Evolutionary conservation across 1,140 invertebrate species (phyloP).

Genomic region (Lucilia cuprina): DNA sequence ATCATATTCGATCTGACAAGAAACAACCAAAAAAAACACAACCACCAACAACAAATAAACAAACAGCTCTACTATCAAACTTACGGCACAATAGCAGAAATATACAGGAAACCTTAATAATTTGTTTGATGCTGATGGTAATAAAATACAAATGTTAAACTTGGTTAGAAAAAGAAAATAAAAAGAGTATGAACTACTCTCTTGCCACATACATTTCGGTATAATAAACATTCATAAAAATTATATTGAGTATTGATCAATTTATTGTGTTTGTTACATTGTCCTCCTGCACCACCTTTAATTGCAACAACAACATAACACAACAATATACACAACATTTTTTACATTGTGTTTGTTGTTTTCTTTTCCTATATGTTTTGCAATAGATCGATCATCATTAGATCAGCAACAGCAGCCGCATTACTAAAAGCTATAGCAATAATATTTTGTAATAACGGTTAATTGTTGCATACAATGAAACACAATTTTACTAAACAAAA

Average conservation of each 20-base stretch:
- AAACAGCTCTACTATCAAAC: neutral
- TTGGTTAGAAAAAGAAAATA: neutral
- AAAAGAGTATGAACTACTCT: neutral
- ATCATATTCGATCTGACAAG: constrained; percentile 29
- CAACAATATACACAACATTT: too few species aligned
- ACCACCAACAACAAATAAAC: neutral
- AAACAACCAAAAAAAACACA: neutral
- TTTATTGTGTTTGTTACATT: neutral
- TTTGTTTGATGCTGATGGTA: neutral
- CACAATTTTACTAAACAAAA: neutral
- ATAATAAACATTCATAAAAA: neutral
- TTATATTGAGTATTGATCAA: neutral
- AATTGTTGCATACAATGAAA: constrained; percentile 7
- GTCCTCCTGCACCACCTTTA: neutral
- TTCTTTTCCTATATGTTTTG: neutral
- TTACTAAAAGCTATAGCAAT: too few species aligned
- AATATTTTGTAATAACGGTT: neutral
- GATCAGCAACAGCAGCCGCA: neutral
- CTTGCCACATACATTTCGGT: neutral
- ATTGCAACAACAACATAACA: too few species aligned
- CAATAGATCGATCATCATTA: neutral
- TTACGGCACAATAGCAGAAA: neutral
- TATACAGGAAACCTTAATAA: neutral
- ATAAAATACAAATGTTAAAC: neutral
- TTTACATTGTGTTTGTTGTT: neutral